Evolutionary conservation across 2,888 invertebrate genomes (phyloP), one percentile per base, ranked within the genome.

Genomic region (Apotomis betuletana): DNA sequence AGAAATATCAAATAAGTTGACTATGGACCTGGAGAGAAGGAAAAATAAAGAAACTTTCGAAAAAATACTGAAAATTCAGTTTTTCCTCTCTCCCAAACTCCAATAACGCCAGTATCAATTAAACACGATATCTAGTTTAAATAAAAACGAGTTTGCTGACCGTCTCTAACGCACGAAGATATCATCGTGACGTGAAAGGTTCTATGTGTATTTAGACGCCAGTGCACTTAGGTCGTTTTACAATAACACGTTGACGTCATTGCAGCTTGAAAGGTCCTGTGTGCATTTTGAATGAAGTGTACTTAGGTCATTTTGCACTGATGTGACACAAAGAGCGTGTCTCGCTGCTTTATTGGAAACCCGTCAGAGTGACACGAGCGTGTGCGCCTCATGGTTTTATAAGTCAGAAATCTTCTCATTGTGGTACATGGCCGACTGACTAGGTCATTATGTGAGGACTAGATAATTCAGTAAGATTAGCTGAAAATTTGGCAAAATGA

Each of bases 341-440:
- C 41, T 13, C 54, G 41, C 54, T 13, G 63, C 63, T 64, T 64
- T 64, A 64, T 64, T 54, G 63, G 54, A 54, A 64, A 64, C 51
- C 52, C 63, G 63, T 64, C 63, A 64, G 13, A 3, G 15, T 13
- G 54, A 54, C 61, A 62, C 6, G 51, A 38, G 49, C 36, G 41
- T 15, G 63, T 64, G 63, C 44, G 54, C 52, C 13, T 41, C 41
- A 64, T 52, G 63, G 13, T 44, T 52, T 54, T 38, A 64, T 54
- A 54, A 52, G 52, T 41, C 54, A 41, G 41, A n/a, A 15, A 49
- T 36, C 49, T 36, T 27, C 60, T 46, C 46, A 27, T 38, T 52
- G n/a, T 51, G n/a, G 60, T 5, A 12, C 27, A 3, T 10, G 46
- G 62, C 15, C 44, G 13, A 36, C 36, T 13, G 51, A 41, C 51